Evolutionary conservation across 2,888 invertebrate species (phyloP).

Genomic region (Chirona hameri): DNA sequence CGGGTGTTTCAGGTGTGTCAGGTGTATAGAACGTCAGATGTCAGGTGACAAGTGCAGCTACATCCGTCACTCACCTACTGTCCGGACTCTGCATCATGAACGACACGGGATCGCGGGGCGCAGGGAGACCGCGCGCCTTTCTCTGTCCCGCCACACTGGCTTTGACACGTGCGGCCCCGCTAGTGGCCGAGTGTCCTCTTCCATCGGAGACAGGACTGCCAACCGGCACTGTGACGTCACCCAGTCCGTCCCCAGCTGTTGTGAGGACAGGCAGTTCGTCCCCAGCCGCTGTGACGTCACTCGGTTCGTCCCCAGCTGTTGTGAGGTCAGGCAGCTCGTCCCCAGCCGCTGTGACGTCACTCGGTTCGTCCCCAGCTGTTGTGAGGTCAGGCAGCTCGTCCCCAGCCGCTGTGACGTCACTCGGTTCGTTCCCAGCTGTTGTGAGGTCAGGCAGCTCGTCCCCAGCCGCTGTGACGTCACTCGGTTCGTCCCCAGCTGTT

Average conservation of each 20-base stretch:
- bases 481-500: not conserved
- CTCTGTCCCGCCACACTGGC: not conserved
- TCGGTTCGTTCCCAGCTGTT: not conserved
- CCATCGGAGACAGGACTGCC: not conserved
- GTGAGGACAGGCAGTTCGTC: not conserved
- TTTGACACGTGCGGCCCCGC: not conserved
- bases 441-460: not conserved
- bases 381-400: not conserved
- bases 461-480: not conserved
- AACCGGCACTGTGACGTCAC: not conserved
- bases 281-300: not conserved
- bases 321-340: not conserved
- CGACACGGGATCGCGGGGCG: not conserved
- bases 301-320: not conserved
- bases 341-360: not conserved
- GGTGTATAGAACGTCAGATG: no score
- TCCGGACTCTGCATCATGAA: slow-evolving; percentile 9
- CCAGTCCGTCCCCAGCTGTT: not conserved
- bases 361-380: not conserved
- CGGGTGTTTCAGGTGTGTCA: no score
- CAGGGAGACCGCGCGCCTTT: not conserved
- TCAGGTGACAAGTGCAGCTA: no score
- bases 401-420: not conserved
- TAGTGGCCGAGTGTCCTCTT: not conserved
- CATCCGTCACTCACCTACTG: not conserved